These are phyloP conservation scores for Frankliniella intonsa DNA, from an alignment of 2,888 invertebrate species.

Conservation along the genomic window DNA sequence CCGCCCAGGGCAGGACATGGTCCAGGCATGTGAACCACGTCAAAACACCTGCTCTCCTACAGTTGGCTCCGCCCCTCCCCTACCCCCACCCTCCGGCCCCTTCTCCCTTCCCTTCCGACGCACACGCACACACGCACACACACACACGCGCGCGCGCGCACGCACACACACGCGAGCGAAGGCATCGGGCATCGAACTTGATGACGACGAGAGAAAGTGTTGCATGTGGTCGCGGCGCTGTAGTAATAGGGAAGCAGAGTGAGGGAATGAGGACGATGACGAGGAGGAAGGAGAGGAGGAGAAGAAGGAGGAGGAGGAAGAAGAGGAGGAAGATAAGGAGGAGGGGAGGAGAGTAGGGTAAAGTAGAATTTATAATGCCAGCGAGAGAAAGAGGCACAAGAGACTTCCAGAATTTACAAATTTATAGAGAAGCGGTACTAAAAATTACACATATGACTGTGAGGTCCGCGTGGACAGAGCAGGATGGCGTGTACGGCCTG, in stretches of 20 bases:
- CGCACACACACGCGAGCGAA: background rate
- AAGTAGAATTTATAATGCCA: no score
- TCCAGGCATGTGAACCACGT: conserved; percentile 19
- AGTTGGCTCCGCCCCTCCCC: background rate
- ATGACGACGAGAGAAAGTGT: conserved; percentile 23
- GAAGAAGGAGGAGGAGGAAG: background rate
- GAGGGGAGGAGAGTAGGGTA: background rate
- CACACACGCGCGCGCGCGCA: background rate
- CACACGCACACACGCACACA: background rate
- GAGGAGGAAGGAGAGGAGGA: background rate
- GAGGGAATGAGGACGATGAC: background rate
- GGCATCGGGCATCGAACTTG: conserved; percentile 25
- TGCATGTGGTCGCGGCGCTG: conserved; percentile 18
- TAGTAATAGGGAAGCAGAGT: background rate
- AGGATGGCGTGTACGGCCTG: no score
- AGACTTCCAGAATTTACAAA: no score
- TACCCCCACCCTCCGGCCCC: background rate
- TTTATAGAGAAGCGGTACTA: no score
- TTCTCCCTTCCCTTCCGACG: background rate
- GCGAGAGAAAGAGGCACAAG: no score
- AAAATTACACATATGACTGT: no score
- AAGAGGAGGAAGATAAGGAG: background rate
- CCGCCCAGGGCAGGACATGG: background rate
- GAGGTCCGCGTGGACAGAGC: no score
- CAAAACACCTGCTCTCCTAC: background rate